Evolutionary conservation across 1,140 invertebrate genomes (phyloP).

Genomic region (Chionoecetes opilio): DNA sequence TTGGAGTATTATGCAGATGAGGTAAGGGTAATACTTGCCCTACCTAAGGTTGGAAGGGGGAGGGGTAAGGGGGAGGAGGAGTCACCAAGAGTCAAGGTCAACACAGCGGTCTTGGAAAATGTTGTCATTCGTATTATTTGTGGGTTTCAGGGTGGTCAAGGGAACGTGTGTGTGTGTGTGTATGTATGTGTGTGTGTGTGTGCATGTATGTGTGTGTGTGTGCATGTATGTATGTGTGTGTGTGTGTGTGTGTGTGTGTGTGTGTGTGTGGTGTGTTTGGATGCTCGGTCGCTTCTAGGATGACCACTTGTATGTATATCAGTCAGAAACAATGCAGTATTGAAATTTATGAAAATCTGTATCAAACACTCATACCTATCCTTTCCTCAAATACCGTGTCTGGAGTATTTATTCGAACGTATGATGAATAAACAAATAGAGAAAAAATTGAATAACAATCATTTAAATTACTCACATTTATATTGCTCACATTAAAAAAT

Average conservation of each 20-base stretch:
- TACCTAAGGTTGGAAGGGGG: not conserved
- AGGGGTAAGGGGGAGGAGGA: not conserved
- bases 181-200: slow-evolving; percentile 55
- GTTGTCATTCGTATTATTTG: not conserved
- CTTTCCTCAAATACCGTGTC: no score
- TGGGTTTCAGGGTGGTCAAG: not conserved
- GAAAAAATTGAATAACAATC: no score
- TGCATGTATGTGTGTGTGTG: slow-evolving; percentile 57
- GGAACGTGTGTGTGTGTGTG: not conserved
- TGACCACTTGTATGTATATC: no score
- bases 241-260: not conserved
- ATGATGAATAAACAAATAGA: no score
- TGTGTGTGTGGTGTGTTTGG: not conserved
- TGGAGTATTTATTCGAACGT: no score
- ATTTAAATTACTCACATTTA: no score
- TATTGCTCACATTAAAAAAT: no score
- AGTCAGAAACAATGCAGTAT: no score
- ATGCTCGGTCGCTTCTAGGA: not conserved
- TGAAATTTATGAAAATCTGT: no score
- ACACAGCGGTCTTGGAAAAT: not conserved
- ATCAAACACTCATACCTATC: no score
- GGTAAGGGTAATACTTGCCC: not conserved
- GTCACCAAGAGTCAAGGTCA: not conserved
- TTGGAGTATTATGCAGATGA: not conserved
- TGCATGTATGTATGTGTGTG: slow-evolving; percentile 30